Percentiles rank a stretch among this genome's conserved stretches.
phyloP scores from a whole-genome alignment of 2,888 invertebrate species.

The Melanostoma scalare region DNA sequence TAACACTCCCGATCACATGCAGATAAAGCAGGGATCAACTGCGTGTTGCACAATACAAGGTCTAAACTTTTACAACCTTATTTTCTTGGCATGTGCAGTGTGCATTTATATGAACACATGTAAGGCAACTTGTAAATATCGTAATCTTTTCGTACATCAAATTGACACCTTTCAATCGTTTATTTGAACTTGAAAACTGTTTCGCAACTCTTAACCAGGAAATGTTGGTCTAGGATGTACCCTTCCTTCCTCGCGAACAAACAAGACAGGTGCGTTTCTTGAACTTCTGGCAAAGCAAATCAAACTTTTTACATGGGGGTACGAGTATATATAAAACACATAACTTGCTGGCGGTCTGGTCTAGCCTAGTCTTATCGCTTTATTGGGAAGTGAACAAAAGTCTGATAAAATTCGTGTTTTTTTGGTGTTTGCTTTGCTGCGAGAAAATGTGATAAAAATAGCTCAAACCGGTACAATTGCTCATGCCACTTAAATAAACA shows the following conservation, averaged over 20 bases:
- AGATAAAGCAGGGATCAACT: conserved; percentile 27
- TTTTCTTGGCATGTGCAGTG: too few relatives aligned
- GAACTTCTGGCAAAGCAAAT: not conserved
- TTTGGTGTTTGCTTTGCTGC: not conserved
- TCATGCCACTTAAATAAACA: conserved; percentile 9
- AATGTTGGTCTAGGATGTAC: conserved; percentile 15
- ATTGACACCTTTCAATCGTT: not conserved
- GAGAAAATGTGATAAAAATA: conserved; percentile 46
- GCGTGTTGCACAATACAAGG: not conserved
- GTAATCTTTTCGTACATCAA: too few relatives aligned
- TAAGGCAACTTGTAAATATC: too few relatives aligned
- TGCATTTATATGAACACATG: too few relatives aligned
- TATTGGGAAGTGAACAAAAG: conserved; percentile 27
- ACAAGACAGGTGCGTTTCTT: conserved; percentile 1
- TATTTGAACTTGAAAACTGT: conserved; percentile 47
- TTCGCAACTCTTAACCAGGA: conserved; percentile 40
- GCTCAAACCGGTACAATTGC: conserved; percentile 49
- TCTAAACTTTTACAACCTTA: too few relatives aligned
- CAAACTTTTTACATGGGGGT: not conserved
- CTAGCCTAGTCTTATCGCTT: not conserved
- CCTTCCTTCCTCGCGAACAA: not conserved
- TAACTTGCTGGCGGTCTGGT: conserved; percentile 6
- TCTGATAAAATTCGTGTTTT: conserved; percentile 34
- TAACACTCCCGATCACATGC: conserved; percentile 34
- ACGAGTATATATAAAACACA: not conserved